These are phyloP conservation scores for Drosophila kikkawai DNA, from an alignment of 1,140 invertebrate genomes.

Conservation along the genomic window DNA sequence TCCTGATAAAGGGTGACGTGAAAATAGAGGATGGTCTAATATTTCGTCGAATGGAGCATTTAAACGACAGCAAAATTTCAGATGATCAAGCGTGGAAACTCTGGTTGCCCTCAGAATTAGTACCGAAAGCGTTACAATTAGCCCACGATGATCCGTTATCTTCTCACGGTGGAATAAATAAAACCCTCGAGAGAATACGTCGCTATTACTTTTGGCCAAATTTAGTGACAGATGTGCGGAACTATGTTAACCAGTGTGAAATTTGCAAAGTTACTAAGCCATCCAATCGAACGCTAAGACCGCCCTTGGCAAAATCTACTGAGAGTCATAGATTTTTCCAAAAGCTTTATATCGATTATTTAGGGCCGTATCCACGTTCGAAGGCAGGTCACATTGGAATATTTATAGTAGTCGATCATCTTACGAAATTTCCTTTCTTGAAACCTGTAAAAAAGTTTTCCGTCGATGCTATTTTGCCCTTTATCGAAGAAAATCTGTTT, in stretches of 20 bases:
- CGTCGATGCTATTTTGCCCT: not conserved
- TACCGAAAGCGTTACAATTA: not conserved
- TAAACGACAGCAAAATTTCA: not conserved
- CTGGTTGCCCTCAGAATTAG: not conserved
- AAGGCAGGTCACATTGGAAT: not conserved
- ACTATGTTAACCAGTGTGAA: no score
- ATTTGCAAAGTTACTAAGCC: not conserved
- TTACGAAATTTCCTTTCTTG: not conserved
- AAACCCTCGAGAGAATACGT: constrained; percentile 1
- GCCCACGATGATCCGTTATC: constrained; percentile 2
- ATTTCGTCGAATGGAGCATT: not conserved
- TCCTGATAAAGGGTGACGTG: no score
- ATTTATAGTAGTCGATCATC: not conserved
- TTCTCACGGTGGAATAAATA: not conserved
- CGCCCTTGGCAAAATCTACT: not conserved
- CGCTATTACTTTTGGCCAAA: constrained; percentile 2
- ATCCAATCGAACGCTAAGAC: not conserved
- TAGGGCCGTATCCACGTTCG: not conserved
- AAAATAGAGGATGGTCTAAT: not conserved
- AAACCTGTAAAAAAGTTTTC: not conserved
- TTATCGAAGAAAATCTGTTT: not conserved
- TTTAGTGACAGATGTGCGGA: constrained; percentile 1
- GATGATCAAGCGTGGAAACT: not conserved
- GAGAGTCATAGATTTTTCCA: not conserved
- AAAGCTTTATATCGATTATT: not conserved